Conservation (phyloP, 2,113 vertebrate genomes). For the Marcusenius ussheri region DNA sequence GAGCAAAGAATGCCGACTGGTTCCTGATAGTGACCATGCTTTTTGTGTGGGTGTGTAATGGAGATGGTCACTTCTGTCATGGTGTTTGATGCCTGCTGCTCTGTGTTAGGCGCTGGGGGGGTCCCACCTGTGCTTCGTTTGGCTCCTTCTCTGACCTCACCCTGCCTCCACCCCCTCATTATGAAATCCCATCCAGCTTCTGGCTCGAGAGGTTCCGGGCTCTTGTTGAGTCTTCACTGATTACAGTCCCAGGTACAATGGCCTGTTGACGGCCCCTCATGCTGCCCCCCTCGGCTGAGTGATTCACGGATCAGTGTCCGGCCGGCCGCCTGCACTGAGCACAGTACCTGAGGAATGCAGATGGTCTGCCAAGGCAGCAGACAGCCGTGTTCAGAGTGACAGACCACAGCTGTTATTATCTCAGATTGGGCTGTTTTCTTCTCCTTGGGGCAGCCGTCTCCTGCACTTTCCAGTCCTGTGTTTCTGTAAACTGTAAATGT, state of each 20-base stretch:
- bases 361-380: constrained; percentile 79
- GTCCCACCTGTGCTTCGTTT: background rate
- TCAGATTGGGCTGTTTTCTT: constrained; percentile 75
- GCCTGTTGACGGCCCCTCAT: constrained; percentile 89
- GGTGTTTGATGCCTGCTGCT: background rate
- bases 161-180: constrained; percentile 76
- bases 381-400: constrained; percentile 77
- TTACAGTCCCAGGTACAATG: constrained; percentile 98
- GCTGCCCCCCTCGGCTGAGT: constrained; percentile 85
- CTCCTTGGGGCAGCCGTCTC: constrained; percentile 69
- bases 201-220: constrained; percentile 73
- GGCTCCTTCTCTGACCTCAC: constrained; percentile 34
- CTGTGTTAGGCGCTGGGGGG: background rate
- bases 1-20: background rate
- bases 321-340: constrained; percentile 82
- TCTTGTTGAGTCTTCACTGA: constrained; percentile 95
- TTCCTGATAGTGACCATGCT: background rate
- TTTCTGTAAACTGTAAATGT: constrained; percentile 54
- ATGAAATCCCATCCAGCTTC: constrained; percentile 85
- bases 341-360: constrained; percentile 97
- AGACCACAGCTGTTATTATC: constrained; percentile 82
- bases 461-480: constrained; percentile 55
- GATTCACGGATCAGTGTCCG: constrained; percentile 99
- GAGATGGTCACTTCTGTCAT: constrained; percentile 56
- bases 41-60: constrained; percentile 86